Evolutionary conservation across 2,113 vertebrate species (phyloP).

Genomic region (Charadrius vociferus): DNA sequence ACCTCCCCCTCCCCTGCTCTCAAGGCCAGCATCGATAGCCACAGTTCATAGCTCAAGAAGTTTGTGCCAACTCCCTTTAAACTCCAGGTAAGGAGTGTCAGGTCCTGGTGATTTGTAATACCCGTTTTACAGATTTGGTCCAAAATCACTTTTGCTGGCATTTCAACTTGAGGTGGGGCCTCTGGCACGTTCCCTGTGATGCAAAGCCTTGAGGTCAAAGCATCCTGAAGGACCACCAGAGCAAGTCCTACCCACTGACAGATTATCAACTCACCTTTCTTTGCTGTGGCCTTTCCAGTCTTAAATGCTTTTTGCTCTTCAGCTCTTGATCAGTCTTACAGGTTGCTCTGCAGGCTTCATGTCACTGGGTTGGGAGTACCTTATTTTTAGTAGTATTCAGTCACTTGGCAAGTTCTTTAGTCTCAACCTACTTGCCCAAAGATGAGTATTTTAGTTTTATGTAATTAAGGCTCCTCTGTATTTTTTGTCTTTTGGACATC

Average conservation of each 20-base stretch:
- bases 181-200: fast-evolving
- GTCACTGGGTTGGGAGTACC: not conserved
- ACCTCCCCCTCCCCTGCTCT: not conserved
- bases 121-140: not conserved
- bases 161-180: not conserved
- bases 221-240: not conserved
- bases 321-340: not conserved
- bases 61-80: not conserved
- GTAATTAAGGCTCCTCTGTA: not conserved
- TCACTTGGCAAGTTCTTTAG: not conserved
- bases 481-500: not conserved
- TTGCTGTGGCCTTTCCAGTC: not conserved
- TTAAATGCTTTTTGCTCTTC: not conserved
- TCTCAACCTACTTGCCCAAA: not conserved
- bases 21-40: not conserved
- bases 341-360: not conserved
- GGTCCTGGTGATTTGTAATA: not conserved
- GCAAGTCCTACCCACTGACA: not conserved
- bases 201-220: not conserved
- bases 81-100: fast-evolving
- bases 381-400: not conserved
- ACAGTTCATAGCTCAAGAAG: not conserved
- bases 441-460: not conserved
- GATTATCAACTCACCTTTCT: not conserved
- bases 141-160: not conserved